Evolutionary conservation across 2,888 invertebrate species (phyloP).

Genomic region (Drosophila basisetae): DNA sequence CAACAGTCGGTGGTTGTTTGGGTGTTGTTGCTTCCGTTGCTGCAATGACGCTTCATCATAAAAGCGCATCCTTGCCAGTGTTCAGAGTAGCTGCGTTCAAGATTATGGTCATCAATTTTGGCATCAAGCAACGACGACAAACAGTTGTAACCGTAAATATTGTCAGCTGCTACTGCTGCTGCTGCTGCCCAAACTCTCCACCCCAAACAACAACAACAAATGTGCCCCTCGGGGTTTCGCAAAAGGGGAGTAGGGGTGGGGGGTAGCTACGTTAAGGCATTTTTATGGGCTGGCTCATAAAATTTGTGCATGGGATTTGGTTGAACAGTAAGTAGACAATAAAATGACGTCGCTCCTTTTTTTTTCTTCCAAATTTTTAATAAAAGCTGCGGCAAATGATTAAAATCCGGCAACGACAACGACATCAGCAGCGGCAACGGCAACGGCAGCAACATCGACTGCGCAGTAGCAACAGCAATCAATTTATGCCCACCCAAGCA

Average conservation of each 20-base stretch:
- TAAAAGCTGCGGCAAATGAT: constrained; percentile 75
- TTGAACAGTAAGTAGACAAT: constrained; percentile 77
- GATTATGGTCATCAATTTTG: constrained; percentile 84
- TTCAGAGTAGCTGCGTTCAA: constrained; percentile 64
- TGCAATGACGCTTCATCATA: constrained; percentile 75
- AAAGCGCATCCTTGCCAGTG: constrained; percentile 75
- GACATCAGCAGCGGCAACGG: constrained; percentile 14
- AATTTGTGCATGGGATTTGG: constrained; percentile 80
- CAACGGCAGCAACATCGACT: constrained; percentile 26
- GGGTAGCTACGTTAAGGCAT: constrained; percentile 62
- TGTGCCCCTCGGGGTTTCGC: constrained; percentile 71
- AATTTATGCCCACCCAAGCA: constrained; percentile 72
- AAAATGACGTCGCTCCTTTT: constrained; percentile 73
- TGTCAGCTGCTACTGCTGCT: constrained; percentile 62
- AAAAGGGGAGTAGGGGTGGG: constrained; percentile 19
- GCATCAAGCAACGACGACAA: constrained; percentile 77
- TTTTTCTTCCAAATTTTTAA: constrained; percentile 62
- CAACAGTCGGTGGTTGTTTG: constrained; percentile 30
- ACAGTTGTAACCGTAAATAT: constrained; percentile 77
- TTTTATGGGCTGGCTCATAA: constrained; percentile 78
- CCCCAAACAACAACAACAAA: constrained; percentile 60
- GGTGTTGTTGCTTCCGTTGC: constrained; percentile 45
- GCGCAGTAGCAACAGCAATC: constrained; percentile 63
- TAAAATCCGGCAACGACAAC: constrained; percentile 63
- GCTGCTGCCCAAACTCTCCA: constrained; percentile 4